These are phyloP conservation scores for Corythaixoides concolor DNA, from an alignment of 2,113 vertebrate species.

Conservation along the genomic window DNA sequence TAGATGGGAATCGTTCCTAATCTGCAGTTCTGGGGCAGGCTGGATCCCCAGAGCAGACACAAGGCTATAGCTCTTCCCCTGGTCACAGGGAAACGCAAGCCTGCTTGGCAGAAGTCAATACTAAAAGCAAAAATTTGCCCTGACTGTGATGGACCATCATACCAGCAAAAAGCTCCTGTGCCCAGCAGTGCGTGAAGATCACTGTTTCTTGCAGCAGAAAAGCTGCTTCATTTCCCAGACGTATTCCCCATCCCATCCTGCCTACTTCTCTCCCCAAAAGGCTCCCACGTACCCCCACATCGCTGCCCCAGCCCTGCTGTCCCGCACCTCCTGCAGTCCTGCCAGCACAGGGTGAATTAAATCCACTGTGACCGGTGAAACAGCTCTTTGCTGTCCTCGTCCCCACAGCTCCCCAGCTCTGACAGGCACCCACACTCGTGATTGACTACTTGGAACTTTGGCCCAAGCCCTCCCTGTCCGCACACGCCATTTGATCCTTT, in stretches of 20 bases:
- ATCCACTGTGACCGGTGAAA: rapidly evolving
- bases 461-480: neutral
- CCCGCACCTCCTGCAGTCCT: neutral
- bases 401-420: neutral
- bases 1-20: neutral
- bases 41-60: neutral
- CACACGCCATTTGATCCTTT: neutral
- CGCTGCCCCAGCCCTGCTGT: neutral
- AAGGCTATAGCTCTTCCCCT: neutral
- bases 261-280: neutral
- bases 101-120: neutral
- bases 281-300: rapidly evolving
- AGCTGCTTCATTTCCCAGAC: neutral
- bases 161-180: neutral
- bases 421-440: neutral
- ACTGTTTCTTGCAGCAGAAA: neutral
- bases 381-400: neutral
- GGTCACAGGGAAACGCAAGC: neutral
- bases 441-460: neutral
- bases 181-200: neutral
- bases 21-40: neutral
- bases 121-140: neutral
- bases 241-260: neutral
- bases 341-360: neutral
- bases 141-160: neutral